These are phyloP conservation scores for Dusona sp. DNA, from an alignment of 2,888 invertebrate genomes.

Conservation along the genomic window DNA sequence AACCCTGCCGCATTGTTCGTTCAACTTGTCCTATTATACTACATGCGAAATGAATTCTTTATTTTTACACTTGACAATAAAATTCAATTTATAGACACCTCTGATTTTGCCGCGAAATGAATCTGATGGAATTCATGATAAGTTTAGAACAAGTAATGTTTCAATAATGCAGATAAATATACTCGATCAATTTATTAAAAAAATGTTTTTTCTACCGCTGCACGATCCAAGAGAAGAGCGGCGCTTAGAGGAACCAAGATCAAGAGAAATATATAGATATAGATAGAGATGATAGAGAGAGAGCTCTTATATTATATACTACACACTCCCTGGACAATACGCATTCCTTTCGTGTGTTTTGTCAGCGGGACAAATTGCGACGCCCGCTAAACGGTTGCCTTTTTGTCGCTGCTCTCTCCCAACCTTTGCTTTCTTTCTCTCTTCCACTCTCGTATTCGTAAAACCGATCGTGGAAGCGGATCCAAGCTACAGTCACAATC, in stretches of 20 bases:
- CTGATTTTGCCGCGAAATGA: not conserved
- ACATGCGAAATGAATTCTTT: constrained; percentile 12
- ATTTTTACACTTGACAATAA: not conserved
- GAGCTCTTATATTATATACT: constrained; percentile 52
- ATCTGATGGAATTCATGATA: not conserved
- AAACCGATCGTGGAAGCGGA: constrained; percentile 54
- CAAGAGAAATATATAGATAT: constrained; percentile 40
- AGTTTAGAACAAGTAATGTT: no score
- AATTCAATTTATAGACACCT: not conserved
- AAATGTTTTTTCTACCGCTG: constrained; percentile 26
- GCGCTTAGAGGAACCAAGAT: constrained; percentile 30
- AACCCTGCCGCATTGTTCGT: constrained; percentile 55
- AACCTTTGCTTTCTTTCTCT: constrained; percentile 12
- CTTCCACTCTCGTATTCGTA: constrained; percentile 18
- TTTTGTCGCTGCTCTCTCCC: constrained; percentile 76
- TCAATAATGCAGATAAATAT: no score
- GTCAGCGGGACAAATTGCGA: constrained; percentile 83
- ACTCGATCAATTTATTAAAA: not conserved
- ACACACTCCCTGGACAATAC: constrained; percentile 80
- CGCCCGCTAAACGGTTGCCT: constrained; percentile 81
- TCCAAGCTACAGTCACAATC: constrained; percentile 37
- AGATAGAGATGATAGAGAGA: constrained; percentile 23
- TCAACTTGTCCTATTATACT: constrained; percentile 7
- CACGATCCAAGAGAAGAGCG: constrained; percentile 1
- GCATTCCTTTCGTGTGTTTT: constrained; percentile 82